Percentiles rank a stretch among this genome's conserved stretches.
These are phyloP conservation scores for Spea multiplicata DNA, from an alignment of 2,113 vertebrate genomes.

Conservation along the genomic window DNA sequence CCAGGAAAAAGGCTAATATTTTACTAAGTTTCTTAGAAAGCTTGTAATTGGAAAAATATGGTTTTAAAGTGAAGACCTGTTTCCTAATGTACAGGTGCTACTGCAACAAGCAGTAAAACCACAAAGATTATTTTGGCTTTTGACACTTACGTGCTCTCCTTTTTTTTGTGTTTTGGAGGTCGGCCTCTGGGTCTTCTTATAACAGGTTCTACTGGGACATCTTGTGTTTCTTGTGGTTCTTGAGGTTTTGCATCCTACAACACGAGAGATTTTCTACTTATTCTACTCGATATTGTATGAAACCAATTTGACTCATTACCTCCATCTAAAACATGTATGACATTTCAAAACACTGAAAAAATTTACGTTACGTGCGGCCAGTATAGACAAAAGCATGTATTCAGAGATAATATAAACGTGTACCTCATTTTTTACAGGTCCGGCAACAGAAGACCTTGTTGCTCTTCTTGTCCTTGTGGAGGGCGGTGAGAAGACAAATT, in stretches of 20 bases:
- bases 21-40: background rate
- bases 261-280: background rate
- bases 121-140: no score
- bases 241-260: slow-evolving; percentile 55
- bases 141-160: background rate
- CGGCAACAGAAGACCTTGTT: slow-evolving; percentile 50
- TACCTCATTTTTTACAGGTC: slow-evolving; percentile 56
- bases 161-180: slow-evolving; percentile 55
- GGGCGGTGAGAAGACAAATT: slow-evolving; percentile 71
- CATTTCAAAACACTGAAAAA: background rate
- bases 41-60: no score
- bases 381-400: no score
- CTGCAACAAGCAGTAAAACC: no score
- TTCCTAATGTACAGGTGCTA: no score
- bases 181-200: slow-evolving; percentile 52
- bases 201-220: slow-evolving; percentile 48
- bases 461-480: slow-evolving; percentile 65
- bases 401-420: no score
- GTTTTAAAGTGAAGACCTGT: no score
- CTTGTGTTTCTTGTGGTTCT: slow-evolving; percentile 51
- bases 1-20: slow-evolving; percentile 40
- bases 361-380: background rate
- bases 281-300: no score
- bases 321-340: background rate
- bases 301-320: no score